Evolutionary conservation across 2,113 vertebrate genomes (phyloP), one percentile per base, ranked within the genome.

Genomic region (Polyodon spathula): DNA sequence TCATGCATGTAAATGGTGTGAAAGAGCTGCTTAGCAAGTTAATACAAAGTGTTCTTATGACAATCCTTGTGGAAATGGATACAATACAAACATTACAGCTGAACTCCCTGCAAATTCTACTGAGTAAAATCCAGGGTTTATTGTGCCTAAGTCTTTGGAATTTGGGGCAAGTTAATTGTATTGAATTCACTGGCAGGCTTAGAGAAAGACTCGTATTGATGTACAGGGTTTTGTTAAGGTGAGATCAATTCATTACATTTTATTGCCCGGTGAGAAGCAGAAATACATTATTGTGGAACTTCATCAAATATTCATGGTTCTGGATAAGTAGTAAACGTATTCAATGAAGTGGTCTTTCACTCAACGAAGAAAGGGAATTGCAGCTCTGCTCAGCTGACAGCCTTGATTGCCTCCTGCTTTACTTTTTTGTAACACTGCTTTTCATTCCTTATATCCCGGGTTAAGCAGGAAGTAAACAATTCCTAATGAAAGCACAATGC

Each of bases 11-110:
- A 94, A 92, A 94, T 91, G 90, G 93, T 96, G 93, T 95, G 92
- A 98, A 97, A 96, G 94, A 92, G 88, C 91, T 90, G 90, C 93
- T 97, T 90, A 93, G 93, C 90, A 90, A 90, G 88, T 93, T 91
- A 92, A 90, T 88, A 90, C 89, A 89, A 94, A 97, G 94, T 96
- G 95, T 98, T 97, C 95, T 97, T 94, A 92, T 94, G 92, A 95
- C 89, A 90, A 87, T 91, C 90, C 94, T 93, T 88, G 90, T 97
- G 92, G 96, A 98, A 95, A 98, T 95, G 94, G 95, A 97, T 97
- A 98, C 94, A 98, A 98, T 97, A 92, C 94, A 98, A 98, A 98
- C 96, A 98, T 95, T 90, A 94, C 92, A 95, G 94, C 92, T 94
- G 92, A 95, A 98, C 92, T 90, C 92, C 88, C 80, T 81, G 88